Percentiles rank a stretch among this genome's conserved stretches.
Evolutionary conservation across 2,797 vertebrate genomes (phyloP).

Genomic region (Epinephelus awoara): DNA sequence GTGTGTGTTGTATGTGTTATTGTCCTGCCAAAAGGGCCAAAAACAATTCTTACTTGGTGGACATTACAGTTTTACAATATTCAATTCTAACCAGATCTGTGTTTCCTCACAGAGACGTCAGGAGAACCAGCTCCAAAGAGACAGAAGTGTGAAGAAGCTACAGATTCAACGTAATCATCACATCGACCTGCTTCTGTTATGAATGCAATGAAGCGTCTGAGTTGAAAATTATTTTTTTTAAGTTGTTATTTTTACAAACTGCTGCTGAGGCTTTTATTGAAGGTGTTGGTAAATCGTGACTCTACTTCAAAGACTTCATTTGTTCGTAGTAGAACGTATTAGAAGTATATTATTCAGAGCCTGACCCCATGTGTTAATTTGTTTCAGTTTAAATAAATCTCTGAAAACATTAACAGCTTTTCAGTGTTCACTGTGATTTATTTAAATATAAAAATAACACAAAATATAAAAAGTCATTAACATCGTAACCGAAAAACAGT

Average conservation of each 20-base stretch:
- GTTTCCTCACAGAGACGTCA: constrained; percentile 73
- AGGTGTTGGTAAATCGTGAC: neutral
- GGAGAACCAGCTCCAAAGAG: constrained; percentile 91
- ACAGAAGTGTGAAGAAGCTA: constrained; percentile 79
- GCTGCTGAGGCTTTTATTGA: neutral
- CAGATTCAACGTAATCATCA: constrained; percentile 42
- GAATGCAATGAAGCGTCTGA: neutral
- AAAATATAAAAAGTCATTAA: constrained; percentile 59
- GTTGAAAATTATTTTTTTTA: neutral
- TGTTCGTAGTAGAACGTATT: constrained; percentile 8
- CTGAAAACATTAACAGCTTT: constrained; percentile 12
- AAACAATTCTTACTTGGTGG: neutral
- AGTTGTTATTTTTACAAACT: constrained; percentile 18
- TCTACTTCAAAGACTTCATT: neutral
- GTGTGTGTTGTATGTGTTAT: neutral
- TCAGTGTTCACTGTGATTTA: constrained; percentile 59
- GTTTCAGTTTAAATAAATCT: constrained; percentile 58
- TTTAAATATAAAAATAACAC: constrained; percentile 67
- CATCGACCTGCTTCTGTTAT: neutral
- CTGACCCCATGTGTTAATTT: neutral
- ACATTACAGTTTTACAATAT: neutral
- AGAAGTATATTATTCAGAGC: neutral
- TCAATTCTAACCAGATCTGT: constrained; percentile 11
- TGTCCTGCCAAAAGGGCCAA: neutral
- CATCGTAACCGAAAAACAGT: constrained; percentile 30